These are phyloP conservation scores for Peromyscus melanophrys DNA, from an alignment of 2,797 vertebrate species.

Conservation along the genomic window DNA sequence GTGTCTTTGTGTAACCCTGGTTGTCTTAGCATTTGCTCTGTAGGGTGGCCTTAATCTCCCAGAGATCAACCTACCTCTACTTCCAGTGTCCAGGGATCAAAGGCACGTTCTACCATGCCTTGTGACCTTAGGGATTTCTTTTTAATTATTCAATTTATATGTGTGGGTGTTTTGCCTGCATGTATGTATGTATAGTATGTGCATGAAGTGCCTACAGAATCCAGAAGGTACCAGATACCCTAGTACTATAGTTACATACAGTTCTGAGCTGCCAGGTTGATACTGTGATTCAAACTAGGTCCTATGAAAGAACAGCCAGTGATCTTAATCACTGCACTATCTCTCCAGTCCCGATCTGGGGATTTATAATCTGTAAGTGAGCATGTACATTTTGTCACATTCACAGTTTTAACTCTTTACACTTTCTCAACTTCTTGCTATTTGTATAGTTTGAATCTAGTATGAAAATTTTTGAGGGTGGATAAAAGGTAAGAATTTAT, in stretches of 20 bases:
- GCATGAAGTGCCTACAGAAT: not conserved
- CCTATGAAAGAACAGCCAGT: not conserved
- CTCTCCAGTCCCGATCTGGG: not conserved
- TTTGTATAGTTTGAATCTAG: not conserved
- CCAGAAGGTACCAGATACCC: not conserved
- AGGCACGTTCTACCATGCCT: not conserved
- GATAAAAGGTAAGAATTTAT: not conserved
- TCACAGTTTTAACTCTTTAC: not conserved
- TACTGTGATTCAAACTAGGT: not conserved
- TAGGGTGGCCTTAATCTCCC: not conserved
- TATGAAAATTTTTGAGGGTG: not conserved
- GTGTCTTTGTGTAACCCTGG: not conserved
- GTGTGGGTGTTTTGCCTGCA: not conserved
- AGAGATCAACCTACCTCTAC: not conserved
- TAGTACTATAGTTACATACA: not conserved
- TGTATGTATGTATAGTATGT: not conserved
- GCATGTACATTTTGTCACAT: not conserved
- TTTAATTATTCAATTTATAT: not conserved
- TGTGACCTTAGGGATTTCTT: not conserved
- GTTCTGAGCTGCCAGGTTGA: not conserved
- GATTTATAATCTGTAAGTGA: not conserved
- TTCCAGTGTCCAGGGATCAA: no score
- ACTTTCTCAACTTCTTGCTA: not conserved
- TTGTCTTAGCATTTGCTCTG: not conserved
- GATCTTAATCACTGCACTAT: not conserved